Base-by-base conservation (phyloP, 2,113 vertebrate genomes). In the Andinoacara biseriatus region DNA sequence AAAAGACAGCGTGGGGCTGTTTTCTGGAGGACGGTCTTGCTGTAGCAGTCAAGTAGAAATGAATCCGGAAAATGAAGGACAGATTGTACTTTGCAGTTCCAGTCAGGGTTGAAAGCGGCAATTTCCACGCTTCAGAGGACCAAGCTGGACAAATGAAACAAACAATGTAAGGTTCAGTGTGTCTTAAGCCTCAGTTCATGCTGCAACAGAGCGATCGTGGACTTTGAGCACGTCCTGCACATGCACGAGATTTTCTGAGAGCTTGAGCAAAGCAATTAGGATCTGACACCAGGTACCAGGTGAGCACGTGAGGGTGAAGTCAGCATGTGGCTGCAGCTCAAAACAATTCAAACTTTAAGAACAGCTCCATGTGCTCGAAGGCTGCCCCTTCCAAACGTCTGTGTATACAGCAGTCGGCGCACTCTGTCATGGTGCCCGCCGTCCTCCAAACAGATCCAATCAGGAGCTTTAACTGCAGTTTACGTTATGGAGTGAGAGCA, bases 381-480 rank as follows among this genome's bases (percentile, higher is more conserved):
- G 1, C 38, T 46, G 22, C 38, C 49, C 24, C 11, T 67, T 67
- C 22, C 62, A 67, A 46, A 46, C 5, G 14, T 67, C 38, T 69
- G 35, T 40, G 2, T 60, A 2, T 9, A 54, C 76, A 31, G 20
- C 40, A 24, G n/a, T 2, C 8, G 6, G 57, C 58, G 35, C 31
- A 43, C 74, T 65, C 46, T 57, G 46, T 74, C 78, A 87, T 75
- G 22, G 52, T 33, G 63, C 65, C 72, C 54, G 77, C 29, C 2
- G 2, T 17, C 26, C 59, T 62, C 75, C 33, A 54, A 75, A 67
- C 9, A 69, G 74, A 87, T 60, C 31, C 18, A 63, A 65, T 22
- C 67, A 2, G 11, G 72, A 80, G 26, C 46, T 69, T 54, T 59
- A 80, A 74, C 81, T 57, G 76, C 83, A 26, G 59, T 86, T 90